phyloP scores from a whole-genome alignment of 2,888 invertebrate genomes.

The Odontothrips loti region DNA sequence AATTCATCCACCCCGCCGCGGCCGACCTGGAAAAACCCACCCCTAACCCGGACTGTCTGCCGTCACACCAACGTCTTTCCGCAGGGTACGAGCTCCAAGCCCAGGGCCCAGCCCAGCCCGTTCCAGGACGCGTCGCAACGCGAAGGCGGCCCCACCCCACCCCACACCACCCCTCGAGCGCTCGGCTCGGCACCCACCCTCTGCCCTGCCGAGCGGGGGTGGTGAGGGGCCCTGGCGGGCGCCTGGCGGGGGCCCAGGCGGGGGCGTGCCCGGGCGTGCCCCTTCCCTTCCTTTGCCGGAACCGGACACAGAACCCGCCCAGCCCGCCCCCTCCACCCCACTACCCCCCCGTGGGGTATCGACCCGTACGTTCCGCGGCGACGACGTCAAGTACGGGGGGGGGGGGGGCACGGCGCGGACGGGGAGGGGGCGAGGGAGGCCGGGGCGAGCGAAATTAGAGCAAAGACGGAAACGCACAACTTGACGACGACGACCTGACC shows the following conservation, averaged over 20 bases:
- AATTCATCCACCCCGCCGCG: not conserved
- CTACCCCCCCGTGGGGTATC: constrained; percentile 37
- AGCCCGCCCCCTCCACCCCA: not conserved
- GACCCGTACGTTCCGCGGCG: constrained; percentile 38
- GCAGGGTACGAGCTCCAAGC: not conserved
- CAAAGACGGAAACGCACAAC: constrained; percentile 13
- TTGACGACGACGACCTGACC: constrained; percentile 28
- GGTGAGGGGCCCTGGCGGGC: not conserved
- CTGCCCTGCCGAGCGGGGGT: not conserved
- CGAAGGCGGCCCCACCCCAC: too few species aligned
- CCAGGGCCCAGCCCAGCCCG: not conserved
- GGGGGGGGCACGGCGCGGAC: constrained; percentile 32
- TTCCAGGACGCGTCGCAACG: not conserved
- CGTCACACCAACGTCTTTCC: not conserved
- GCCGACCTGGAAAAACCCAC: not conserved
- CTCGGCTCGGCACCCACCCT: not conserved
- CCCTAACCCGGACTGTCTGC: not conserved
- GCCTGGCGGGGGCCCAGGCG: too few species aligned
- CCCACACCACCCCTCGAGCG: too few species aligned
- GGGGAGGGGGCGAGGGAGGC: not conserved
- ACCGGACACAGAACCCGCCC: not conserved
- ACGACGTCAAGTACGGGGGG: constrained; percentile 35
- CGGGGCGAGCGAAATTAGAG: not conserved
- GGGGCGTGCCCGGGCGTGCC: not conserved
- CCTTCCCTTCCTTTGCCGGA: not conserved